phyloP scores from a whole-genome alignment of 2,113 vertebrate species.

The Aplodontia rufa region DNA sequence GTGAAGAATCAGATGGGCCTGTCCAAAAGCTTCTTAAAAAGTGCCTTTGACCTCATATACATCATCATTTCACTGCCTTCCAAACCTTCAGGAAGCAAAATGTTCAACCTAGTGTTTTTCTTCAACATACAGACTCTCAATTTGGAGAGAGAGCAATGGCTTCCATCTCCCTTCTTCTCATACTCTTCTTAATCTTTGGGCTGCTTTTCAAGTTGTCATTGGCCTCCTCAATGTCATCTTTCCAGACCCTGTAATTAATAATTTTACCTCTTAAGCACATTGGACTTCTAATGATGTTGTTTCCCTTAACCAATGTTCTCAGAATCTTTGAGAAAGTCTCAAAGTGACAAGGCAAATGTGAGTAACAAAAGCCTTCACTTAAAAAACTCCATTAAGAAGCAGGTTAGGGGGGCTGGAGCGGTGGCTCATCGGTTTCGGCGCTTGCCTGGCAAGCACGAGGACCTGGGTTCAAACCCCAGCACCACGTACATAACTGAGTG shows the following conservation, averaged over 20 bases:
- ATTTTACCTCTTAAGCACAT: no score
- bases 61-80: not conserved
- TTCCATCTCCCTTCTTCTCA: slow-evolving; percentile 17
- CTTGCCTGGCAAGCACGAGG: no score
- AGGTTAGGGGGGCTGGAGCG: no score
- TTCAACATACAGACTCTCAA: not conserved
- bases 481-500: no score
- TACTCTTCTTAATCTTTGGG: slow-evolving; percentile 65
- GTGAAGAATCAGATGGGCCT: slow-evolving; percentile 49
- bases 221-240: not conserved
- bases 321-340: slow-evolving; percentile 10
- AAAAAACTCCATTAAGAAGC: not conserved
- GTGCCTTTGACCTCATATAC: slow-evolving; percentile 54
- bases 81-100: not conserved
- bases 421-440: no score
- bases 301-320: slow-evolving; percentile 10
- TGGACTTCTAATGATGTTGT: not conserved
- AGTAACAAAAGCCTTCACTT: not conserved
- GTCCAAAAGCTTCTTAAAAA: slow-evolving; percentile 64
- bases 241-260: no score
- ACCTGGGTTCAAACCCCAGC: no score
- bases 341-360: not conserved
- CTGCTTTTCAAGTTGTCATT: not conserved
- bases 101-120: not conserved
- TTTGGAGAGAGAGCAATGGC: no score